phyloP scores from a whole-genome alignment of 2,113 vertebrate genomes.

The Pristiophorus japonicus region DNA sequence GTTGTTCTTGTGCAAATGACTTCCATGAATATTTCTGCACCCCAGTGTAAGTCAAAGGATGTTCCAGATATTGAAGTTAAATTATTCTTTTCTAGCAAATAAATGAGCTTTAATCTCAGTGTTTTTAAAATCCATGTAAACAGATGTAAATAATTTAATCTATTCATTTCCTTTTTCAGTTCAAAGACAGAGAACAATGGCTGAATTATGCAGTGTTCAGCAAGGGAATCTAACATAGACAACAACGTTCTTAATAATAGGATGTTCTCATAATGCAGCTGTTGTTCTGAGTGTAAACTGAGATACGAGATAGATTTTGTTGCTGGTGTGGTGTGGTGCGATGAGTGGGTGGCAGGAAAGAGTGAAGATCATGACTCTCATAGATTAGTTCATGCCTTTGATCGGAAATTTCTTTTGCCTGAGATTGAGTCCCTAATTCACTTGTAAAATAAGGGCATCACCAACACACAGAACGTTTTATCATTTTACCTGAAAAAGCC shows the following conservation, averaged over 20 bases:
- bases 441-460: not conserved
- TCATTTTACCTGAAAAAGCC: not conserved
- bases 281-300: not conserved
- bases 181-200: not conserved
- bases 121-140: not conserved
- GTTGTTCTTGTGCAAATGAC: not conserved
- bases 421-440: not conserved
- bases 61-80: not conserved
- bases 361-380: not conserved
- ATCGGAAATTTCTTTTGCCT: not conserved
- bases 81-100: not conserved
- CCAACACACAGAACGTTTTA: not conserved
- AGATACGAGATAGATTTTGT: not conserved
- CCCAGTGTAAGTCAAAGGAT: not conserved
- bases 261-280: not conserved
- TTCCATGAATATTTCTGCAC: not conserved
- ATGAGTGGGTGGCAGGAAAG: not conserved
- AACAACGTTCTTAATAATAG: not conserved
- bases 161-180: not conserved
- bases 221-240: not conserved
- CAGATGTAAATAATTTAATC: slow-evolving; percentile 3
- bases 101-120: not conserved
- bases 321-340: not conserved
- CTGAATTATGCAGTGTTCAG: not conserved
- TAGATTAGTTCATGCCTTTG: not conserved